phyloP scores from a whole-genome alignment of 2,888 invertebrate genomes.

The Omphaloscelis lunosa region DNA sequence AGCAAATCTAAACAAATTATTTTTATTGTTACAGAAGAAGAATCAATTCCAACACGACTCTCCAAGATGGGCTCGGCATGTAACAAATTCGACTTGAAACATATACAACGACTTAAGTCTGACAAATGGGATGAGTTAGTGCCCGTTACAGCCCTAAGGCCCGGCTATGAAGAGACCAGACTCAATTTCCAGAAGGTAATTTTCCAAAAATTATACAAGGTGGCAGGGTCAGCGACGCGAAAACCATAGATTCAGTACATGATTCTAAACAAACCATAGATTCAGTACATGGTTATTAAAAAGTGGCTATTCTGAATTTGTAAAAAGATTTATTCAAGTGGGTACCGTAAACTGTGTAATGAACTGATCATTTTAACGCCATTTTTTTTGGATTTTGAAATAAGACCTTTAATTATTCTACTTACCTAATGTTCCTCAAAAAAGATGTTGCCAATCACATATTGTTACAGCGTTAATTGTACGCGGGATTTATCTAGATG shows the following conservation, averaged over 20 bases:
- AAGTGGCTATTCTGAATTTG: no score
- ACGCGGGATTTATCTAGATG: conserved; percentile 19
- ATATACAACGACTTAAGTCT: conserved; percentile 84
- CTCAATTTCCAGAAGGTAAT: conserved; percentile 90
- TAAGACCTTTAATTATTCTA: no score
- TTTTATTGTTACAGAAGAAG: conserved; percentile 82
- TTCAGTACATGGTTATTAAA: no score
- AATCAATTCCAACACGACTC: conserved; percentile 83
- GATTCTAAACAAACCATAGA: no score
- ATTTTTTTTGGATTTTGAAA: no score
- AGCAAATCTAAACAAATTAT: background rate
- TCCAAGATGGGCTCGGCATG: conserved; percentile 89
- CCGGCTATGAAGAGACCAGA: conserved; percentile 91
- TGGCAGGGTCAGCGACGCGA: no score
- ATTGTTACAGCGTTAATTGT: background rate
- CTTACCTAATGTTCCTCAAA: no score
- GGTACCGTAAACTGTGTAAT: no score
- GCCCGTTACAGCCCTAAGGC: conserved; percentile 87
- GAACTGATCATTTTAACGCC: no score
- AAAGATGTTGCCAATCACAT: background rate
- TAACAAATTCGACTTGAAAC: conserved; percentile 82
- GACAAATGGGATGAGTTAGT: conserved; percentile 91
- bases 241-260: no score
- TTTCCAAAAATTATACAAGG: background rate
- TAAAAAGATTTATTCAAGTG: no score